These are phyloP conservation scores for Incurvaria masculella DNA, from an alignment of 2,888 invertebrate genomes.

Conservation along the genomic window DNA sequence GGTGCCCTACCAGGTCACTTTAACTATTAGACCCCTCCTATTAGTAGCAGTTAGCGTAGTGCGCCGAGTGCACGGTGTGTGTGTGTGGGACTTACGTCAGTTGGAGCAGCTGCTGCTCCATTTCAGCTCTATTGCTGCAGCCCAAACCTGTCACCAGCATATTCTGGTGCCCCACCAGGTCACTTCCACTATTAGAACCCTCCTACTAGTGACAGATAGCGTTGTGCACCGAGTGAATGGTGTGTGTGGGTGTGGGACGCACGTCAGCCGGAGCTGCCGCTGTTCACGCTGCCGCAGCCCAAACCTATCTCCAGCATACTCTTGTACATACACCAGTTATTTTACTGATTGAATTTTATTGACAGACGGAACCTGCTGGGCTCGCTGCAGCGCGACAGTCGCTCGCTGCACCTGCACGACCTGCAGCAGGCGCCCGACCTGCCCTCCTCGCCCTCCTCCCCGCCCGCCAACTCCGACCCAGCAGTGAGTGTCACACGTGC, in stretches of 20 bases:
- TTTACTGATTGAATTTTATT: no score
- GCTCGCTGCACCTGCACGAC: conserved; percentile 78
- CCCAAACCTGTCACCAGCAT: conserved; percentile 69
- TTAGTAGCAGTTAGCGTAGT: conserved; percentile 80
- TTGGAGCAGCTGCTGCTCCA: conserved; percentile 81
- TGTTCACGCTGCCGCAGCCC: no score
- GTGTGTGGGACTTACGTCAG: conserved; percentile 85
- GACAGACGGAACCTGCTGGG: conserved; percentile 69
- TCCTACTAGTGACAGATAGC: no score
- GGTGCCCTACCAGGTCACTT: conserved; percentile 92
- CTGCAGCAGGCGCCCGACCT: conserved; percentile 53
- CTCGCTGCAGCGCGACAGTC: conserved; percentile 76
- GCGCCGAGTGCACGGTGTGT: conserved; percentile 75
- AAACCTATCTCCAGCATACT: no score
- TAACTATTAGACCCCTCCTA: conserved; percentile 78
- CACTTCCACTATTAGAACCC: no score
- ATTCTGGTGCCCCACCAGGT: conserved; percentile 88
- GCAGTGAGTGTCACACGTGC: no score
- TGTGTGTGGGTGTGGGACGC: no score
- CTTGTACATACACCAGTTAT: no score
- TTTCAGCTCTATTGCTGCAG: conserved; percentile 68
- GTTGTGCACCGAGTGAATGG: no score
- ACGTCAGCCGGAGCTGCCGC: no score
- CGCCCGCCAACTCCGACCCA: not conserved
- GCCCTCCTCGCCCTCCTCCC: not conserved